phyloP scores from a whole-genome alignment of 2,797 vertebrate genomes.

The Bryconaethiops microstoma region DNA sequence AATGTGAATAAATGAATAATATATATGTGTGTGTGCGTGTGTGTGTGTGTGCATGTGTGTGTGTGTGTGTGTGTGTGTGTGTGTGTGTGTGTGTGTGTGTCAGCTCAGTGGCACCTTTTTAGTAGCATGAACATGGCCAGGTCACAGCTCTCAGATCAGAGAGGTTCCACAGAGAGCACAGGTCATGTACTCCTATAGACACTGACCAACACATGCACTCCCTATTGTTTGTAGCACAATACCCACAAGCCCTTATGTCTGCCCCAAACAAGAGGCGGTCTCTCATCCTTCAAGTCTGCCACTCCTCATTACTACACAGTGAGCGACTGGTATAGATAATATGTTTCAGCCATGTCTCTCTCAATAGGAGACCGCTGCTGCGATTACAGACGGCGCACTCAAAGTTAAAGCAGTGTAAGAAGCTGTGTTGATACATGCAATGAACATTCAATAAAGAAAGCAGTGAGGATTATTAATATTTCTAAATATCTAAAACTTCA shows the following conservation, averaged over 20 bases:
- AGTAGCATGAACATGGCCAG: slow-evolving; percentile 9
- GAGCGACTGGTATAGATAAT: slow-evolving; percentile 14
- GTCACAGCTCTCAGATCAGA: slow-evolving; percentile 17
- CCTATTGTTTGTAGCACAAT: slow-evolving; percentile 33
- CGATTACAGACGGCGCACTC: not conserved
- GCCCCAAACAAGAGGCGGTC: slow-evolving; percentile 11
- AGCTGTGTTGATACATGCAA: not conserved
- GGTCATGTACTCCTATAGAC: slow-evolving; percentile 37
- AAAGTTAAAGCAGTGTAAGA: not conserved
- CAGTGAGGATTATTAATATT: not conserved
- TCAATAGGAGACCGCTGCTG: slow-evolving; percentile 2
- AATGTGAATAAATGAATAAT: too few relatives aligned
- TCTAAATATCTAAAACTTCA: not conserved
- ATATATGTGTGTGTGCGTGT: too few relatives aligned
- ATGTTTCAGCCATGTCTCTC: slow-evolving; percentile 24
- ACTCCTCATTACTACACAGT: slow-evolving; percentile 34
- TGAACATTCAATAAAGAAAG: not conserved
- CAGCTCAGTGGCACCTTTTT: slow-evolving; percentile 18
- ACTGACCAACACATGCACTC: slow-evolving; percentile 31
- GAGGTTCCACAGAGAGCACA: slow-evolving; percentile 21
- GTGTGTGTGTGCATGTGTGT: slow-evolving; percentile 6
- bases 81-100: not conserved
- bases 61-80: slow-evolving; percentile 26
- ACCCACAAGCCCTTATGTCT: slow-evolving; percentile 31
- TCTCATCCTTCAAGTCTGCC: slow-evolving; percentile 35